Evolutionary conservation across 2,797 vertebrate species (phyloP), one percentile per base, ranked within the genome.

Genomic region (Acanthornis magna): DNA sequence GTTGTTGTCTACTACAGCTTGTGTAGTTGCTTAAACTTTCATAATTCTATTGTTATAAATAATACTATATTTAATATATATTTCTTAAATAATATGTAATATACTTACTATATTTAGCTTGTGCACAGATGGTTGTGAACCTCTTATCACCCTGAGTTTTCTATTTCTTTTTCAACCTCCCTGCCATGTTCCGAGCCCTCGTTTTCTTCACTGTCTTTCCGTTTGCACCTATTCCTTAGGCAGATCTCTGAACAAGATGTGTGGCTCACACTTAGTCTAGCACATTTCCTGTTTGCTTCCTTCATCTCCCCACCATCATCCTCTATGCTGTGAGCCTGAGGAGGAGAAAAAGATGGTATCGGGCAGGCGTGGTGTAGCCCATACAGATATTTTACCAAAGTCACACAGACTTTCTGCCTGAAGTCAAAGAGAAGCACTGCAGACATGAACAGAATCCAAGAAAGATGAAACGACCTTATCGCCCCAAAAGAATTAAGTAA

Each of bases 271-370:
- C 82, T 96, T 63, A 50, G 87, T 95, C 96, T 94, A 63, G 91
- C 95, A 95, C 81, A 13, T 95, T 97, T 97, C 96, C 95, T 88
- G 91, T 95, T 94, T 93, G 84, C 82, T 92, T 90, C 86, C 92
- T 94, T 91, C 83, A 73, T 81, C 84, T 96, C 95, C 83, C 21
- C 90, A 34, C 65, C 71, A 32, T 84, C 89, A 26, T 67, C 66
- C 91, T 96, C 92, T 92, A 2, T 71, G 87, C 87, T 87, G 75
- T 51, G 54, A 77, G 66, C 77, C n/a, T 11, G 15, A 89, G 85
- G 70, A 88, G 85, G 47, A 91, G 81, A 57, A 54, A 38, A 87
- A 96, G 93, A 94, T 91, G n/a, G 0, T 95, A 89, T 84, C 82
- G 5, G 76, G 81, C 94, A 89, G 67, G 73, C 87, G 80, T 62